These are phyloP conservation scores for Apocheima hispidaria DNA, from an alignment of 2,888 invertebrate genomes.

Conservation along the genomic window DNA sequence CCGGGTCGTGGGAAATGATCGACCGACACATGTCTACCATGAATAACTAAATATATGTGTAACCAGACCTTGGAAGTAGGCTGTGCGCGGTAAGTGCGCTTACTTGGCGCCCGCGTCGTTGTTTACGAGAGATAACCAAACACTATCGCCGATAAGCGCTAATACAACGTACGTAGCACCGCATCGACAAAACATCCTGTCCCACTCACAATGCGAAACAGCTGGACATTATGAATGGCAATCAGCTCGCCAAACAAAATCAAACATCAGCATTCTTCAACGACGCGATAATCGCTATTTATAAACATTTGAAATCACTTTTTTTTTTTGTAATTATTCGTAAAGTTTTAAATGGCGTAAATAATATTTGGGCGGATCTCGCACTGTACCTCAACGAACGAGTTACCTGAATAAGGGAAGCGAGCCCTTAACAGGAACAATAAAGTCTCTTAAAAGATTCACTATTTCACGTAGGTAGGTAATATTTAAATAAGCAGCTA, in stretches of 20 bases:
- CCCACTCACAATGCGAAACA: conserved; percentile 35
- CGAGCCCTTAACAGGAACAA: neutral
- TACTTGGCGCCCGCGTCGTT: conserved; percentile 41
- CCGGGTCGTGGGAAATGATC: too few species aligned
- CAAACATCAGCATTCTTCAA: conserved; percentile 11
- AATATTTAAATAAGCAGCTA: conserved; percentile 3
- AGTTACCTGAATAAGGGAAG: too few species aligned
- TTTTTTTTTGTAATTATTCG: neutral
- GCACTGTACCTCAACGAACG: too few species aligned
- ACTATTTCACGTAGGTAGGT: too few species aligned
- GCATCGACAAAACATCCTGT: conserved; percentile 59
- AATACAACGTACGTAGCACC: conserved; percentile 46
- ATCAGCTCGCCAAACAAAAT: conserved; percentile 15
- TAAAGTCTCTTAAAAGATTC: neutral
- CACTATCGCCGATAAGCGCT: conserved; percentile 56
- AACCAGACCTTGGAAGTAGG: conserved; percentile 18
- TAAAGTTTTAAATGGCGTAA: too few species aligned
- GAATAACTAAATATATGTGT: conserved; percentile 1
- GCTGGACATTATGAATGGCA: conserved; percentile 34
- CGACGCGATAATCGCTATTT: conserved; percentile 8
- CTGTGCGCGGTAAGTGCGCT: conserved; percentile 6
- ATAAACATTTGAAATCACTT: neutral
- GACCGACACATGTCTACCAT: too few species aligned
- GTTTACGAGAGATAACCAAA: conserved; percentile 57
- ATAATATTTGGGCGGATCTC: too few species aligned